A percentile compares a stretch with the other conserved stretches of the same genome.
Evolutionary conservation across 1,140 invertebrate genomes (phyloP).

Genomic region (Bombus polaris): DNA sequence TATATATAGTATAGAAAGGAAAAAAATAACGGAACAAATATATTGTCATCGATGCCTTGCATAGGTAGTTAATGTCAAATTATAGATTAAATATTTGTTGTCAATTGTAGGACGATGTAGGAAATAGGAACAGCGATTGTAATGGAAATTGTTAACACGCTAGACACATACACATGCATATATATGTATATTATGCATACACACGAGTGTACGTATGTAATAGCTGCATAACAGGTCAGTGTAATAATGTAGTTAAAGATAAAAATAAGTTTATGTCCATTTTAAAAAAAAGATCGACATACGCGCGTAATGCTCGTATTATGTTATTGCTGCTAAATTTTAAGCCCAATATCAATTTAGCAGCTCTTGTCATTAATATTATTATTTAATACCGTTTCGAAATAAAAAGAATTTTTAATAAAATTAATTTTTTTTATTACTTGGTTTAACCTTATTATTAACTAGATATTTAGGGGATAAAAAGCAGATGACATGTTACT

Average conservation of each 20-base stretch:
- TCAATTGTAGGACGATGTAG: slow-evolving; percentile 70
- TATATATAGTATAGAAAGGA: slow-evolving; percentile 41
- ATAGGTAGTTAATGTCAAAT: slow-evolving; percentile 70
- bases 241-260: slow-evolving; percentile 45
- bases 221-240: slow-evolving; percentile 46
- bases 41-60: slow-evolving; percentile 76
- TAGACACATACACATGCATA: slow-evolving; percentile 40
- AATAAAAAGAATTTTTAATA: slow-evolving; percentile 68
- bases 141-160: slow-evolving; percentile 58
- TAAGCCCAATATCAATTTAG: slow-evolving; percentile 32
- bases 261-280: slow-evolving; percentile 47
- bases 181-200: slow-evolving; percentile 39
- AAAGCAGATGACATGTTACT: background rate
- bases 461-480: background rate
- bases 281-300: slow-evolving; percentile 12
- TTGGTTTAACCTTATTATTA: slow-evolving; percentile 10
- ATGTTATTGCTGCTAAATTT: slow-evolving; percentile 58
- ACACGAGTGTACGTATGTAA: slow-evolving; percentile 39
- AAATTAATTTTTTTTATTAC: slow-evolving; percentile 25
- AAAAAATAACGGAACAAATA: slow-evolving; percentile 41
- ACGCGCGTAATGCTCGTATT: slow-evolving; percentile 24
- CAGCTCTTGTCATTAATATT: slow-evolving; percentile 52
- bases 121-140: slow-evolving; percentile 59
- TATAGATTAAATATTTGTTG: slow-evolving; percentile 71
- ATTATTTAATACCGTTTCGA: slow-evolving; percentile 67